Base-by-base conservation (phyloP, 2,888 invertebrate genomes). In the Drosophila multiciliata region DNA sequence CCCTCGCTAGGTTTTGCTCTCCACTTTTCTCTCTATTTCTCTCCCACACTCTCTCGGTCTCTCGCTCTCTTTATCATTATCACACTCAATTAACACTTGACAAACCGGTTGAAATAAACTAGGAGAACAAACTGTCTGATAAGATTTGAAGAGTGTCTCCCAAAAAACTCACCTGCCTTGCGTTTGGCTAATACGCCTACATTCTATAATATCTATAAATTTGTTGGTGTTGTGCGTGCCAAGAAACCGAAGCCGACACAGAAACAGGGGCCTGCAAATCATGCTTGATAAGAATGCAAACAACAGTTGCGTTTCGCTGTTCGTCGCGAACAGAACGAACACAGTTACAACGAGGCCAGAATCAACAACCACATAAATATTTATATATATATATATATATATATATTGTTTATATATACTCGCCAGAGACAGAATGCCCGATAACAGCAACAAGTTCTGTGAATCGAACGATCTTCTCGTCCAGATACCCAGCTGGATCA, bases 401-500 rank as follows among this genome's bases (percentile, higher is more conserved):
- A 40, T 40, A 9, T n/a, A 38, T 38, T 38, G 38, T 33, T 23
- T 26, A 53, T 35, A 61, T 53, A 50, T 57, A 23, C 45, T 20
- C 15, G 12, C 11, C 50, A 50, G 49, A 50, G 9, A 48, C 65
- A 68, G 35, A 66, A 89, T 89, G 91, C 91, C 89, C 57, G 89
- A 91, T 84, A 91, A 89, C 72, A 89, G 90, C 61, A 87, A 82
- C 53, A 91, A 86, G 23, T 90, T 85, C 42, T 54, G 79, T 60
- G 73, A 68, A 61, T 76, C 75, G 15, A 75, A 71, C 50, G 71
- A 80, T 35, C 66, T 87, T 29, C 60, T 49, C 53, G 40, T 71
- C n/a, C 63, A 75, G 23, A 90, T 91, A 77, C 92, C 92, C 15
- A 73, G 78, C 15, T 92, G 92, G 92, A 85, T 92, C 36, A 89